Evolutionary conservation across 2,888 invertebrate genomes (phyloP).

Genomic region (Scrobipalpa costella): DNA sequence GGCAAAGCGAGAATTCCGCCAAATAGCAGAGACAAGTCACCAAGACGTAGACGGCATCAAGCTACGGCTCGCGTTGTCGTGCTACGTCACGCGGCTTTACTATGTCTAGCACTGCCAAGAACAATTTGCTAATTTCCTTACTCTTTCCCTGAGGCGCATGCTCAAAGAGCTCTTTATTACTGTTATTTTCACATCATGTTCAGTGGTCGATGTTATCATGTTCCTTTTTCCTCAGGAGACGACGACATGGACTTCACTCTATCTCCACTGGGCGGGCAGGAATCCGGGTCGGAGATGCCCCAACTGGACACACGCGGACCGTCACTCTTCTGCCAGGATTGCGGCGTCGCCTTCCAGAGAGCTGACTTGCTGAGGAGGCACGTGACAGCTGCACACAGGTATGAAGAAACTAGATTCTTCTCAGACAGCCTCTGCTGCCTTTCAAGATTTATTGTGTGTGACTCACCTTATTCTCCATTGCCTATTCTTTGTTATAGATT

Average conservation of each 20-base stretch:
- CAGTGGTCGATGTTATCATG: not conserved
- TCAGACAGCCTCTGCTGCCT: too few species aligned
- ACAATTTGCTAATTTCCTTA: not conserved
- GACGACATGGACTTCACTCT: constrained; percentile 70
- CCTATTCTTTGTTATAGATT: too few species aligned
- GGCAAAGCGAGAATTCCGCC: too few species aligned
- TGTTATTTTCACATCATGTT: not conserved
- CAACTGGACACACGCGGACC: constrained; percentile 62
- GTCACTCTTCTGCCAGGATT: constrained; percentile 85
- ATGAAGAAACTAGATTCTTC: constrained; percentile 18
- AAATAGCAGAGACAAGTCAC: too few species aligned
- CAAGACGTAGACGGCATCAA: too few species aligned
- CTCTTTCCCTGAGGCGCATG: too few species aligned
- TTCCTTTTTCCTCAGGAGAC: constrained; percentile 37
- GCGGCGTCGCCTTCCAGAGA: constrained; percentile 89
- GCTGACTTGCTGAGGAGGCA: constrained; percentile 88
- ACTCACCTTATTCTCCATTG: too few species aligned
- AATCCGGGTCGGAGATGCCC: constrained; percentile 39
- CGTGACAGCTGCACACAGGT: constrained; percentile 80
- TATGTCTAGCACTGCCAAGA: too few species aligned
- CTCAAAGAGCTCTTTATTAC: too few species aligned
- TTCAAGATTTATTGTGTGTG: too few species aligned
- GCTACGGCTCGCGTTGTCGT: too few species aligned
- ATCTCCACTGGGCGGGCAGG: constrained; percentile 51
- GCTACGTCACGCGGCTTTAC: too few species aligned